Conservation (phyloP, 2,797 vertebrate species). For the Furcifer pardalis region DNA sequence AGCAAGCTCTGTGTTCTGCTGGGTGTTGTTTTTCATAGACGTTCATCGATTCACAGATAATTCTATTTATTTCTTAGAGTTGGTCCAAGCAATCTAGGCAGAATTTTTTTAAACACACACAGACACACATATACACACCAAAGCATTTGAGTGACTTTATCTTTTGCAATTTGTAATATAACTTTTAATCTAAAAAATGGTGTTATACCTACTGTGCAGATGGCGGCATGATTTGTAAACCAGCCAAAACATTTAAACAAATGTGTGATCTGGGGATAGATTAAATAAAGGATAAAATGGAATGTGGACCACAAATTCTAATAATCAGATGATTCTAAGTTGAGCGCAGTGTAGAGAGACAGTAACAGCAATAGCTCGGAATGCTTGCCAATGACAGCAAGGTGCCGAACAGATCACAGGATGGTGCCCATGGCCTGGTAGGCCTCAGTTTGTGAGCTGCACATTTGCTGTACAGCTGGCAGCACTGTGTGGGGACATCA, state of each 20-base stretch:
- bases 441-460: conserved; percentile 92
- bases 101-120: conserved; percentile 81
- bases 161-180: conserved; percentile 83
- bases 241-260: conserved; percentile 91
- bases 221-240: conserved; percentile 85
- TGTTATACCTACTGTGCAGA: conserved; percentile 86
- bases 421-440: conserved; percentile 89
- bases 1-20: conserved; percentile 94
- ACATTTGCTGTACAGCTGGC: conserved; percentile 97
- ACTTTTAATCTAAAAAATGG: conserved; percentile 82
- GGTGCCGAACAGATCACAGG: conserved; percentile 89
- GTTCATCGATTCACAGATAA: conserved; percentile 97
- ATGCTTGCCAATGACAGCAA: conserved; percentile 80
- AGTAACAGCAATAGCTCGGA: conserved; percentile 72
- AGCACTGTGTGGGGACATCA: conserved; percentile 95
- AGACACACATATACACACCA: too few species aligned
- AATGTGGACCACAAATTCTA: conserved; percentile 81
- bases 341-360: conserved; percentile 75
- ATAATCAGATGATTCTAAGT: conserved; percentile 84
- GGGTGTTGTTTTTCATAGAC: conserved; percentile 94
- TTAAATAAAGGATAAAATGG: conserved; percentile 83
- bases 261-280: conserved; percentile 84
- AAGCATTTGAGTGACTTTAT: conserved; percentile 83
- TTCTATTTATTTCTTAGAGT: conserved; percentile 96
- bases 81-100: conserved; percentile 87